These are phyloP conservation scores for Pegoplata infirma DNA, from an alignment of 2,888 invertebrate species.

Conservation along the genomic window DNA sequence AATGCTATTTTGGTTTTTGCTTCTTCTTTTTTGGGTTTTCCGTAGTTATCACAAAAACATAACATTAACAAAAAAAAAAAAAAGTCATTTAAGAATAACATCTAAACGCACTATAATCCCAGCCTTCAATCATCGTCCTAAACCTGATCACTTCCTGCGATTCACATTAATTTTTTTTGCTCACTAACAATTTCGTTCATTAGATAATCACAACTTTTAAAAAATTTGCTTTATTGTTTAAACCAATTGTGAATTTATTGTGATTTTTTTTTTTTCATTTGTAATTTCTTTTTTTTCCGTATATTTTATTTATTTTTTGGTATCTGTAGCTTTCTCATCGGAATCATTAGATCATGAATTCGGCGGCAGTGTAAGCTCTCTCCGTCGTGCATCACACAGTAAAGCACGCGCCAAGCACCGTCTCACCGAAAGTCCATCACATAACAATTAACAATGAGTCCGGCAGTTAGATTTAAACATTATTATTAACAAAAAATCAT, in stretches of 20 bases:
- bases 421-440: slow-evolving; percentile 78
- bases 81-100: too few species aligned
- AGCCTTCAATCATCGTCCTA: background rate
- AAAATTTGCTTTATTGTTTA: background rate
- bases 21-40: slow-evolving; percentile 13
- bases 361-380: slow-evolving; percentile 78
- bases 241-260: slow-evolving; percentile 1
- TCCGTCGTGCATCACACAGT: slow-evolving; percentile 78
- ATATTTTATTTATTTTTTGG: slow-evolving; percentile 62
- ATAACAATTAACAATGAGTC: slow-evolving; percentile 68
- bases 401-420: slow-evolving; percentile 78
- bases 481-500: slow-evolving; percentile 40
- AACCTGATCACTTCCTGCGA: background rate
- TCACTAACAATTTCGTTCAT: background rate
- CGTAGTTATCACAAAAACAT: slow-evolving; percentile 15
- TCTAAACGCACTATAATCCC: too few species aligned
- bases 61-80: too few species aligned
- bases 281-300: slow-evolving; percentile 61
- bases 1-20: background rate
- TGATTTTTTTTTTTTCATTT: slow-evolving; percentile 19
- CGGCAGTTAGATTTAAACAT: slow-evolving; percentile 48
- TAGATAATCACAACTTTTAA: background rate
- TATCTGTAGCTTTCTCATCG: slow-evolving; percentile 77
- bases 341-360: slow-evolving; percentile 79
- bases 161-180: too few species aligned